These are phyloP conservation scores for Perca fluviatilis DNA, from an alignment of 2,113 vertebrate genomes.

Conservation along the genomic window DNA sequence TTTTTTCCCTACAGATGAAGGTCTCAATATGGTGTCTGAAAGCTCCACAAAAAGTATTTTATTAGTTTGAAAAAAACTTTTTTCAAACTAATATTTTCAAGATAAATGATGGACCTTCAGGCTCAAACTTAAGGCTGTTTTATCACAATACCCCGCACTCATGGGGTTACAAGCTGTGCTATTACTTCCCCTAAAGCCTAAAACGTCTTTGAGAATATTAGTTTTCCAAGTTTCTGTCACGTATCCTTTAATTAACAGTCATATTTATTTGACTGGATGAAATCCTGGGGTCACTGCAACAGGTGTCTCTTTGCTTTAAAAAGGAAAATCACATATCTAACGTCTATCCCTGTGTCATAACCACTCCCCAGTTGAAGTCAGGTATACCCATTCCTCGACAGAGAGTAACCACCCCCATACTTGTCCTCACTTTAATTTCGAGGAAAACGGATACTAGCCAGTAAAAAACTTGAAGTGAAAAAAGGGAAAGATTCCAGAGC, in stretches of 20 bases:
- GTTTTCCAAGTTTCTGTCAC: neutral
- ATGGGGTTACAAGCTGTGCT: no score
- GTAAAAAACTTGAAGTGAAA: neutral
- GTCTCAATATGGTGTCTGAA: neutral
- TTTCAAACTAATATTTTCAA: neutral
- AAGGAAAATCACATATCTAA: neutral
- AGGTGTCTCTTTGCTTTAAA: neutral
- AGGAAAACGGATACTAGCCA: neutral
- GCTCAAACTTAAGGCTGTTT: neutral
- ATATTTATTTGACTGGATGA: neutral
- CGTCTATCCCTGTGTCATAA: neutral
- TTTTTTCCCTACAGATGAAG: neutral
- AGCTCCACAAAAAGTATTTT: neutral
- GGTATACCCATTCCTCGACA: slow-evolving; percentile 29
- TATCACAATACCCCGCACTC: neutral
- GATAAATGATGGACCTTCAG: neutral
- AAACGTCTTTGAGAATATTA: neutral
- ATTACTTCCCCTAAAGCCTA: neutral
- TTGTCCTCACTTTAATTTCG: neutral
- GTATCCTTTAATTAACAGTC: neutral
- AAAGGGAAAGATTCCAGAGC: neutral
- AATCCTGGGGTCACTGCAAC: neutral
- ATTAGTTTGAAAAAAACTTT: no score
- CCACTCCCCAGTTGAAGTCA: neutral
- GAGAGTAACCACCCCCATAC: neutral